Evolutionary conservation across 2,113 vertebrate species (phyloP), one percentile per base, ranked within the genome.

Genomic region (Oxyruncus cristatus): DNA sequence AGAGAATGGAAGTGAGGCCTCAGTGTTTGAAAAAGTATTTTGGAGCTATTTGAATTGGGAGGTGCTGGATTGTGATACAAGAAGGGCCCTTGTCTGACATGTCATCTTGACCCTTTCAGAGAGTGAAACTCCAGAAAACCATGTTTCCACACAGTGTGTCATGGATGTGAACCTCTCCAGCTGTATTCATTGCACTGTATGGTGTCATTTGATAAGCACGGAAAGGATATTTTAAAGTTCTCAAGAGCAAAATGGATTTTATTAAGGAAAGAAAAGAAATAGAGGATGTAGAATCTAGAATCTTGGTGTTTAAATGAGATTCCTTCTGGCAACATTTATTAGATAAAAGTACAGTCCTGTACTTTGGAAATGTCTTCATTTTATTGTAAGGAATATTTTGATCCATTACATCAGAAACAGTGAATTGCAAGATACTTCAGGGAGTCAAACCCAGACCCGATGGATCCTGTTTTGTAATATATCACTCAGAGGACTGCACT

Each of bases 341-440:
- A 68, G 39, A 52, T 39, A 73, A 19, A 93, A 79, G 49, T 46
- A n/a, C 19, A 62, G n/a, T 35, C 53, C n/a, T 49, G 30, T 73
- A 65, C 74, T 91, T 79, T 23, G 8, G 49, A 90, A 90, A 70
- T 28, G 10, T 33, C 66, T 93, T 50, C 17, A 22, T 85, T 82
- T 89, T 83, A 53, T 46, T 86, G 84, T 56, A 82, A 76, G 81
- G 56, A 93, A 74, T n/a, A 46, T 87, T 92, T 95, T 87, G 68
- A 72, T 87, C 80, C 61, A 47, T 26, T 74, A 50, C 55, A 67
- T 35, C 8, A 74, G 59, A 70, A 63, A n/a, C 0, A 0, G 46
- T n/a, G 30, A 44, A 52, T 32, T 13, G 44, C 1, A 8, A 75
- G 41, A 30, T 44, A 74, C 59, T 70, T 65, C 37, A 52, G 47